A percentile compares a stretch with the other conserved stretches of the same genome.
Evolutionary conservation across 2,888 invertebrate species (phyloP).

Genomic region (Rhagophthalmus giganteus): DNA sequence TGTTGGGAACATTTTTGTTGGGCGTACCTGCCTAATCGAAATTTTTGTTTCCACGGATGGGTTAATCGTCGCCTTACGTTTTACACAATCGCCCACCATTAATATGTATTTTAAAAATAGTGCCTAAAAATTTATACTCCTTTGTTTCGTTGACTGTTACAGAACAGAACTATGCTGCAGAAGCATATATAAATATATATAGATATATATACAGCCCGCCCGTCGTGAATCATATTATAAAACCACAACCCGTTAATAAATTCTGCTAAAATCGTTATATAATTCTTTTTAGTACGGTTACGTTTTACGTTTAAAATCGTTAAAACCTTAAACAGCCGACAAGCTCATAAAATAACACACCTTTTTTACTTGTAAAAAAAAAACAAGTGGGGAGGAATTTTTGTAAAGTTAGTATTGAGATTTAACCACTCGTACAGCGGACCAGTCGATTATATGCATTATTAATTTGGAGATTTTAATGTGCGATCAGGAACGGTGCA

Average conservation of each 20-base stretch:
- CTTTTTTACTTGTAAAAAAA: constrained; percentile 32
- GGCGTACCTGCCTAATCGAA: too few relatives aligned
- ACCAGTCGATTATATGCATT: constrained; percentile 7
- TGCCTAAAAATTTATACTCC: not conserved
- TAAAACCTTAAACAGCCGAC: constrained; percentile 35
- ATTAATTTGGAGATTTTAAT: constrained; percentile 13
- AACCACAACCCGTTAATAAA: constrained; percentile 30
- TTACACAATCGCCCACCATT: too few relatives aligned
- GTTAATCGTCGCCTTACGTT: too few relatives aligned
- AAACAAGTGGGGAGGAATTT: constrained; percentile 22
- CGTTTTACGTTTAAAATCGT: constrained; percentile 33
- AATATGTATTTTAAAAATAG: too few relatives aligned
- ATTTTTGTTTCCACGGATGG: too few relatives aligned
- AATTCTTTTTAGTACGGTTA: constrained; percentile 29
- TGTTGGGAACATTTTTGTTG: too few relatives aligned
- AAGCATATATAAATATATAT: too few relatives aligned
- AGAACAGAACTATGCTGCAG: constrained; percentile 1
- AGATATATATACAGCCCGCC: constrained; percentile 16
- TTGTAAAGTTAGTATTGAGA: constrained; percentile 23
- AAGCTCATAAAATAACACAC: constrained; percentile 37
- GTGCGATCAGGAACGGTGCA: constrained; percentile 4
- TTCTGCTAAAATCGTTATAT: constrained; percentile 33
- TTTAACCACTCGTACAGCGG: constrained; percentile 25
- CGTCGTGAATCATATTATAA: constrained; percentile 26
- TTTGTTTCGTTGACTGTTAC: not conserved